A percentile compares a stretch with the other conserved stretches of the same genome.
Evolutionary conservation across 2,797 vertebrate species (phyloP).

Genomic region (Chloroceryle amazona): DNA sequence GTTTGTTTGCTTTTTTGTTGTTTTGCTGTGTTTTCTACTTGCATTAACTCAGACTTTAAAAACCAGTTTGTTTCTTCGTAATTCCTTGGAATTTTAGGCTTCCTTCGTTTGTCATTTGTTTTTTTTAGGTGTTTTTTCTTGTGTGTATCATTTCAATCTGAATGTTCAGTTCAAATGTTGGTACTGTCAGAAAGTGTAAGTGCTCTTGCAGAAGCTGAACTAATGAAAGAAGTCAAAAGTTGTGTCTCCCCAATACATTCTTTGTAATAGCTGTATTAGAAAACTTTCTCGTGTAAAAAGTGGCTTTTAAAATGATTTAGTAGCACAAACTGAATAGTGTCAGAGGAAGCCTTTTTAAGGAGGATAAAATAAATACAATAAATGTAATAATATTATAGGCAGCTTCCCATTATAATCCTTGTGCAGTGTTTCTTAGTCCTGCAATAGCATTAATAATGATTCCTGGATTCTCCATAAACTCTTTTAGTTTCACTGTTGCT

Average conservation of each 20-base stretch:
- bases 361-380: conserved; percentile 1
- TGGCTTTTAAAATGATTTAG: background rate
- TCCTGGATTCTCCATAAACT: background rate
- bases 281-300: background rate
- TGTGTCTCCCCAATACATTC: accelerated
- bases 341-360: background rate
- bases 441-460: background rate
- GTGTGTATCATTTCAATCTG: background rate
- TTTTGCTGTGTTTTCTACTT: background rate
- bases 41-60: background rate
- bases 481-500: background rate
- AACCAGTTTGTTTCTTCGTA: accelerated
- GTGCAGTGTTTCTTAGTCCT: background rate
- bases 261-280: background rate
- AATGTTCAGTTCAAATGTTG: background rate
- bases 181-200: background rate
- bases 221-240: background rate
- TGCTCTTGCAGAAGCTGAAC: background rate
- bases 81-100: background rate
- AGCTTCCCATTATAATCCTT: background rate
- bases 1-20: too few relatives aligned
- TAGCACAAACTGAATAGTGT: background rate
- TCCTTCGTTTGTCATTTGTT: background rate
- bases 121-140: background rate
- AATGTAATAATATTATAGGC: background rate